Evolutionary conservation across 2,797 vertebrate species (phyloP), one percentile per base, ranked within the genome.

Genomic region (Scolopax bukidnonensis): DNA sequence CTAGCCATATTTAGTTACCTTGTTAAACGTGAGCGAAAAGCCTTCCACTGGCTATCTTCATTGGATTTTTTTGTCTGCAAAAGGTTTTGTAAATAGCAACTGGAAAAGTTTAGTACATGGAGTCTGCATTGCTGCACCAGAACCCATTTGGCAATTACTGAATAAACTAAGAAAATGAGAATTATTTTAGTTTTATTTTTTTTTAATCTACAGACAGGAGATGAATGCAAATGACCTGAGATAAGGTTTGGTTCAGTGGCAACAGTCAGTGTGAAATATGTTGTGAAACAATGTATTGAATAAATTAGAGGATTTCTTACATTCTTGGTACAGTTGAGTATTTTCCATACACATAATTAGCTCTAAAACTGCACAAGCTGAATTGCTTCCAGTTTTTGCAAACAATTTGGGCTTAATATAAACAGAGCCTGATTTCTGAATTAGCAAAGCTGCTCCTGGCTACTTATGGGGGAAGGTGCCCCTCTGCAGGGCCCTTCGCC

Each of bases 341-440:
- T 97, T 97, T 97, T 96, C 94, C 93, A 96, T 91, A 96, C 91
- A 95, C 93, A 91, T 94, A 93, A 89, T 93, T 89, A 93, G 71
- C 89, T 93, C 97, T 93, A 93, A 97, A 96, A 97, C 96, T 95
- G 97, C 95, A 94, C 95, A 96, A 95, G 95, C 96, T 97, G 95
- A 94, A 97, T 93, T 87, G 93, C 89, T 97, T 96, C 95, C 95
- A 96, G 95, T 97, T 97, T 95, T 96, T 96, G 94, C 91, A 93
- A 97, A 96, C 93, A 94, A 94, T 95, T 94, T 91, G 90, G 89
- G 94, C 87, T 96, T 95, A 92, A 96, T 95, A 96, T 93, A 93
- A 91, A 95, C 96, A 94, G 92, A 95, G 86, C 89, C 81, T 93
- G 95, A 83, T 95, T 95, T 95, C 84, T 78, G 91, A 90, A 87